Evolutionary conservation across 1,140 invertebrate species (phyloP), one percentile per base, ranked within the genome.

Genomic region (Ladona fulva): DNA sequence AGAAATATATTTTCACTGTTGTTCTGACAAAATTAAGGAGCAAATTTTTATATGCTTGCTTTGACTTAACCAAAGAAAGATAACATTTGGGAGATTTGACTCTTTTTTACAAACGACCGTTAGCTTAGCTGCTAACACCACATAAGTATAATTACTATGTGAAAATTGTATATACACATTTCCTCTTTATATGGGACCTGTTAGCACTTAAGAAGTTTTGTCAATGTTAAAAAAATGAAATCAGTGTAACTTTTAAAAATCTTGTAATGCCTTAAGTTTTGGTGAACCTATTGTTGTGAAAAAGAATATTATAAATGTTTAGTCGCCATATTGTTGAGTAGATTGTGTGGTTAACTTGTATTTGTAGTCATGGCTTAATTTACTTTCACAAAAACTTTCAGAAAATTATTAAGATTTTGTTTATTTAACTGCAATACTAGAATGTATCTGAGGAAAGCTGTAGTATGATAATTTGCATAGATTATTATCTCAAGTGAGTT

Each of bases 161-260:
- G n/a, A 66, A 66, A 16, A 66, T 66, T 66, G 52, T 66, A 66
- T 66, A 66, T 66, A 66, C 52, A 66, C 52, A 66, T 66, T 66
- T 66, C n/a, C 52, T 66, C 52, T 66, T 66, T 66, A 22, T 66
- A 66, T 66, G 52, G 52, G 52, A 66, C 52, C 52, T 66, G 52
- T 66, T 66, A 66, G 52, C 12, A 6, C 12, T 6, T 66, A 66
- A 66, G 52, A 66, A 19, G 14, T 16, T 66, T 66, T 66, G 52
- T 66, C 52, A 19, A 5, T 66, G 52, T 66, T 66, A 66, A 66
- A 66, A 52, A 66, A 6, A 66, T 66, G 52, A 22, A 66, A 22
- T 66, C 16, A 66, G 52, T 66, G 52, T 16, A 37, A 37, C 29
- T 37, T 37, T 37, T 37, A 37, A 37, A 37, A 8, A 37, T 8